Base-by-base conservation (phyloP, 2,888 invertebrate species). In the Mystacides longicornis region DNA sequence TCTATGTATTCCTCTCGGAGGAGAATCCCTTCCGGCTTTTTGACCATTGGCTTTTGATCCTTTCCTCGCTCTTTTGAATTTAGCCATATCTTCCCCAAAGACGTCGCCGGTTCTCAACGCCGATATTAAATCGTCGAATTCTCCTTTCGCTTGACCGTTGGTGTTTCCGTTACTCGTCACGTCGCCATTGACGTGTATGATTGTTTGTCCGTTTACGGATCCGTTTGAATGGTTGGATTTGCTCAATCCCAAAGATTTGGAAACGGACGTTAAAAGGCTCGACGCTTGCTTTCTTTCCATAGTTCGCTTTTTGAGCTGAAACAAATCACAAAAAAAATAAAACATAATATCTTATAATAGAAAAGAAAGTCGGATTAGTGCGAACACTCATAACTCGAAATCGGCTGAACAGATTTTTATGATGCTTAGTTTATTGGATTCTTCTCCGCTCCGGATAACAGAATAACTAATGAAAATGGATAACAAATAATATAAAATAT, bases 111-210 rank as follows among this genome's bases (percentile, higher is more conserved):
- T 95, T 57, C 95, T 75, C 51, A 96, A 71, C 0, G 96, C 96
- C 0, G 95, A 95, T 68, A 96, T 96, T 64, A 96, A 79, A 72
- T 96, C 96, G 67, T 96, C 96, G 71, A 96, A 96, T 73, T 96
- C 96, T 7, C 95, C 93, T 66, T 92, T 86, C 55, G 79, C 85
- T 65, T 78, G 81, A 14, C 74, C 75, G 67, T 73, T 73, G 27
- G 72, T 69, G 18, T 71, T 67, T 0, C 71, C 69, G 0, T 70
- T 68, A 55, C 76, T 74, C 37, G 54, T 58, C 1, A 65, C 60
- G 63, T 77, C 73, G 1, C 60, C 57, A 33, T 59, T 60, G 23
- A 56, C 57, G 21, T 60, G 60, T 20, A 49, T 57, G 21, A 31
- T 46, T 3, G 23, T 31, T n/a, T 50, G 49, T 2, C 67, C 68